A percentile compares a stretch with the other conserved stretches of the same genome.
phyloP scores from a whole-genome alignment of 2,888 invertebrate species.

The Sinhomidia bicolor region DNA sequence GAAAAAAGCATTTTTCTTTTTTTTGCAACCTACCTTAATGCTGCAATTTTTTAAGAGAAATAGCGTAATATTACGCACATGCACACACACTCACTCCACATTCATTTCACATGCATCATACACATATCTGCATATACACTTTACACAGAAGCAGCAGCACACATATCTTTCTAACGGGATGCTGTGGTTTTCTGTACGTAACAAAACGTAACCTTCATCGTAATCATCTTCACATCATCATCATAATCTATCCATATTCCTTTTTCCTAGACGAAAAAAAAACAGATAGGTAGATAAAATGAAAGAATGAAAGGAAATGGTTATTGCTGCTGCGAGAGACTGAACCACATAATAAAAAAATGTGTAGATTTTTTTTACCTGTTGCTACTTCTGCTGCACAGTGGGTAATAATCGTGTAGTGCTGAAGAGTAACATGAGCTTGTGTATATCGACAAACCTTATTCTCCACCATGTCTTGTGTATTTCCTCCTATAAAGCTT shows the following conservation, averaged over 20 bases:
- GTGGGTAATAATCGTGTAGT: background rate
- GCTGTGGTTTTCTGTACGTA: constrained; percentile 67
- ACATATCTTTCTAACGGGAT: constrained; percentile 62
- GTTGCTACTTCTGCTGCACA: constrained; percentile 13
- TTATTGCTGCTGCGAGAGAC: constrained; percentile 48
- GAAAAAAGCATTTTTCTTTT: constrained; percentile 24
- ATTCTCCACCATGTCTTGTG: background rate
- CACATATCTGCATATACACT: background rate
- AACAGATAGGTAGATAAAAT: constrained; percentile 29
- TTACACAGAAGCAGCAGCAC: background rate
- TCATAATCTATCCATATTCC: constrained; percentile 48
- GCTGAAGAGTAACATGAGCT: background rate
- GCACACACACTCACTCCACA: background rate
- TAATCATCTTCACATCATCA: constrained; percentile 53
- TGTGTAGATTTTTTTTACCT: constrained; percentile 8
- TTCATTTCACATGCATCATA: too few relatives aligned
- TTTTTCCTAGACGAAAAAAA: constrained; percentile 47
- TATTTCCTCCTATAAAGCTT: background rate
- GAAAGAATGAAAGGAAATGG: constrained; percentile 60
- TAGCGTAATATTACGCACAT: constrained; percentile 21
- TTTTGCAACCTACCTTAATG: constrained; percentile 31
- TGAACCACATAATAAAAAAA: constrained; percentile 36
- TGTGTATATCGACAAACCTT: background rate
- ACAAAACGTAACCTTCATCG: constrained; percentile 64
- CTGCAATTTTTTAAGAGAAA: constrained; percentile 19